Conservation (phyloP, 2,797 vertebrate genomes). For the Pipistrellus nathusii region DNA sequence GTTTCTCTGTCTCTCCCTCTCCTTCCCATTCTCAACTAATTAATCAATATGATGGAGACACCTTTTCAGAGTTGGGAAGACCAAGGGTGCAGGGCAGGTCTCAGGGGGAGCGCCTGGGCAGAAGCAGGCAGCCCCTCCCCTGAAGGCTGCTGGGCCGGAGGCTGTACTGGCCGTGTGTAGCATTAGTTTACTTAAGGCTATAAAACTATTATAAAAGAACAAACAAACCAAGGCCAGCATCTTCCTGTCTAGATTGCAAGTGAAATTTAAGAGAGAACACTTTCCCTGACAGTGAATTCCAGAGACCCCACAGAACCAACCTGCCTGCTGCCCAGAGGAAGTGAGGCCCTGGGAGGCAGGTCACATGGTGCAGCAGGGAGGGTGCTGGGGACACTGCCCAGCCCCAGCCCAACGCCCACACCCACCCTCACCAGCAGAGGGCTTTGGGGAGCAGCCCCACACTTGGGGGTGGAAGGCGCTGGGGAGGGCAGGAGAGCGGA, state of each 20-base stretch:
- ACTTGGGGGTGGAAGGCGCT: too few species aligned
- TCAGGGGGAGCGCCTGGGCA: not conserved
- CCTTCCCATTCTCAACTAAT: too few species aligned
- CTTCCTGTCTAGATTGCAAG: not conserved
- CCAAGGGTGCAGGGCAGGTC: not conserved
- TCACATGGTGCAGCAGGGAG: not conserved
- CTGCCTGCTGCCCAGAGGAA: not conserved
- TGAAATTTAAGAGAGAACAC: not conserved
- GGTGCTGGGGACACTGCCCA: not conserved
- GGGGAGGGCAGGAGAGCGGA: not conserved
- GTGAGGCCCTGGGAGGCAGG: not conserved
- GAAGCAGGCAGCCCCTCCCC: not conserved
- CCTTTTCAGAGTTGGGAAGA: not conserved
- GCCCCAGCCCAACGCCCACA: too few species aligned
- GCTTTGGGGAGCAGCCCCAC: not conserved
- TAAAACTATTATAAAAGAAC: not conserved
- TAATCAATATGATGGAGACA: too few species aligned
- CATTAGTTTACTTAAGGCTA: not conserved
- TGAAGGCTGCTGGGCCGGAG: not conserved
- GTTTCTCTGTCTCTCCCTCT: too few species aligned
- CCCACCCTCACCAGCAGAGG: too few species aligned
- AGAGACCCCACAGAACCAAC: not conserved
- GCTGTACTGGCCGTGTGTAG: not conserved
- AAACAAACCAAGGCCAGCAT: not conserved
- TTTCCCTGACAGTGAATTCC: not conserved